Evolutionary conservation across 2,888 invertebrate species (phyloP).

Genomic region (Empis stercorea): DNA sequence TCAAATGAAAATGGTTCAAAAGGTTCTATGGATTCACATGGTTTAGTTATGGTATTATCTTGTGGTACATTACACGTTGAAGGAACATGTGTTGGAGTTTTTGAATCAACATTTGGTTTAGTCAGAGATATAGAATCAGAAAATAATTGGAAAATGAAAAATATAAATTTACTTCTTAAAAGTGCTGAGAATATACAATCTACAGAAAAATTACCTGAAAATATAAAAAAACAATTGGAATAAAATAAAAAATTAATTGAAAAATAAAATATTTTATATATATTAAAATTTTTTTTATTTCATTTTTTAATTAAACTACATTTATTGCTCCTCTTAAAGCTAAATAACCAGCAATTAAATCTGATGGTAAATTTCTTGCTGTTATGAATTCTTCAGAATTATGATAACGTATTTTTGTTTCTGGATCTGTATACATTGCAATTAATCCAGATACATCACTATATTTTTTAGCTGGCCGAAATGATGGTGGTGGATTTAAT

Average conservation of each 20-base stretch:
- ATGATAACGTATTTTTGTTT: conserved; percentile 74
- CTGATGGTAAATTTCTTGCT: conserved; percentile 75
- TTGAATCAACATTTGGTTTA: conserved; percentile 52
- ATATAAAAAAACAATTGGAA: too few species aligned
- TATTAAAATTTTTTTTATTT: too few species aligned
- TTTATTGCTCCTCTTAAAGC: conserved; percentile 60
- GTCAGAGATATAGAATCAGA: conserved; percentile 45
- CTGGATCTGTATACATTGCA: conserved; percentile 81
- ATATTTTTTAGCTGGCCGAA: conserved; percentile 84
- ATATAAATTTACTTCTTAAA: not conserved
- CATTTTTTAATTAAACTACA: not conserved
- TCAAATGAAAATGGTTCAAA: conserved; percentile 40
- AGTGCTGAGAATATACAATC: not conserved
- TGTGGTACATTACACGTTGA: conserved; percentile 50
- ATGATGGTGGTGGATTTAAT: conserved; percentile 54
- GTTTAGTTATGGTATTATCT: conserved; percentile 44
- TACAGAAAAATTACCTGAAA: too few species aligned
- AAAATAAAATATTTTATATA: too few species aligned
- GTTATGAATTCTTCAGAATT: conserved; percentile 80
- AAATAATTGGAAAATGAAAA: conserved; percentile 57
- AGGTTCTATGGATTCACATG: conserved; percentile 46
- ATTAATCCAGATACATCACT: conserved; percentile 83
- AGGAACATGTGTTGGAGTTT: conserved; percentile 43
- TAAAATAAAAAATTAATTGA: too few species aligned
- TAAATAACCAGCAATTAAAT: conserved; percentile 81